Base-by-base conservation (phyloP, 2,113 vertebrate species). In the Trinectes maculatus region DNA sequence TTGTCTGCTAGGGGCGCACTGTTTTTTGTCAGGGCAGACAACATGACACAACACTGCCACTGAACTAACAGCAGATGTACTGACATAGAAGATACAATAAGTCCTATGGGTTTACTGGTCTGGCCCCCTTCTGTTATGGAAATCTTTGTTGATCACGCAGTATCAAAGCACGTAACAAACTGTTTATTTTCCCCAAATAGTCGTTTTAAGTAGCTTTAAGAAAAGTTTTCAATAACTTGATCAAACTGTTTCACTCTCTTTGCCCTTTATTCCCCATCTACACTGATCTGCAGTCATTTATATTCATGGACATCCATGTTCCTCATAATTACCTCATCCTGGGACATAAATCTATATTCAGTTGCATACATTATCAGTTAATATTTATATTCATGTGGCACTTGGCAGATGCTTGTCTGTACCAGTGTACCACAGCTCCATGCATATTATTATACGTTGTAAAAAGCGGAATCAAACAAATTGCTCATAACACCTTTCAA, bases 281-380 rank as follows among this genome's bases (percentile, higher is more conserved):
- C 39, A 15, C 22, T 61, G 63, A 47, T 13, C 29, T 51, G 36
- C 13, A 60, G 42, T 82, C 28, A 77, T 87, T 87, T 52, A 67
- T 68, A 86, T 86, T 87, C 85, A 86, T 61, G 52, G 51, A 0
- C 31, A 58, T 73, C 44, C 70, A 63, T 68, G 62, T 65, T 36
- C 33, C 29, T 85, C 26, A 74, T 79, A 64, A 86, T 85, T 77
- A 76, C 62, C 53, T 64, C 78, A 67, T 84, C 77, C 51, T 26
- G 67, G 61, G 68, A 78, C 39, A 67, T 77, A 60, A 71, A 85
- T 85, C 77, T 71, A 62, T 44, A 65, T 74, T 83, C 68, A 74
- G 67, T 37, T 58, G 67, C 62, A 86, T 83, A 69, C 67, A 80
- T 71, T 79, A 79, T 84, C 43, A 67, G 37, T 59, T 78, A 70